Evolutionary conservation across 2,888 invertebrate genomes (phyloP), one percentile per base, ranked within the genome.

Genomic region (Macrostomum cliftonense): DNA sequence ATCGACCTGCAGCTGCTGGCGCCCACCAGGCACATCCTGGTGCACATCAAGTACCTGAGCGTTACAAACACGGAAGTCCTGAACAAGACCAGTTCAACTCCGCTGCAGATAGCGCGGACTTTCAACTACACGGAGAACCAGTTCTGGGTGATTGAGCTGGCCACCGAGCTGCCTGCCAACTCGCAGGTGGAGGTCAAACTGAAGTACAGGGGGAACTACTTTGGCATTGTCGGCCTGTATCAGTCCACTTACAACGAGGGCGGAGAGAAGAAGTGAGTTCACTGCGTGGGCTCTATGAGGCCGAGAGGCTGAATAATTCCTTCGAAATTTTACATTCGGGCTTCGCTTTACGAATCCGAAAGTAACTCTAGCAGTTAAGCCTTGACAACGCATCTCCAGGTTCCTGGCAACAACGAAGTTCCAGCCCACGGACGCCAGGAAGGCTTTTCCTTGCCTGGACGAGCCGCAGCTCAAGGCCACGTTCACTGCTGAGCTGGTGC

Each of bases 391-490:
- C 28, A 28, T 28, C 28, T 28, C 9, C 52, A 67, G 67, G 36
- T 55, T 62, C 52, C 45, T 89, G 65, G 85, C 84, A 5, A 83
- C 86, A 0, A 82, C 87, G 12, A 89, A 93, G 71, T 89, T 93
- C 63, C 86, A 93, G 66, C 88, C 91, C 0, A 88, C 88, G 0
- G 84, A 84, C 68, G 89, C 93, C 0, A 77, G 93, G 21, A 78
- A 81, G 70, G 83, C 88, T 0, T 91, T 86, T 67, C 93, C 93
- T 1, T 91, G 91, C 64, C 87, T 93, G 63, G 93, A 93, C 69
- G 88, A 91, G 63, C 93, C 70, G 1, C 78, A 79, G 47, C 79
- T 86, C 66, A 91, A 91, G 73, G 85, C 91, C 0, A 78, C 78
- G 50, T 89, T 80, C 71, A 78, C 78, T 17, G 78, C 88, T 4